Evolutionary conservation across 1,140 invertebrate species (phyloP), one percentile per base, ranked within the genome.

Genomic region (Danaus melanippus): DNA sequence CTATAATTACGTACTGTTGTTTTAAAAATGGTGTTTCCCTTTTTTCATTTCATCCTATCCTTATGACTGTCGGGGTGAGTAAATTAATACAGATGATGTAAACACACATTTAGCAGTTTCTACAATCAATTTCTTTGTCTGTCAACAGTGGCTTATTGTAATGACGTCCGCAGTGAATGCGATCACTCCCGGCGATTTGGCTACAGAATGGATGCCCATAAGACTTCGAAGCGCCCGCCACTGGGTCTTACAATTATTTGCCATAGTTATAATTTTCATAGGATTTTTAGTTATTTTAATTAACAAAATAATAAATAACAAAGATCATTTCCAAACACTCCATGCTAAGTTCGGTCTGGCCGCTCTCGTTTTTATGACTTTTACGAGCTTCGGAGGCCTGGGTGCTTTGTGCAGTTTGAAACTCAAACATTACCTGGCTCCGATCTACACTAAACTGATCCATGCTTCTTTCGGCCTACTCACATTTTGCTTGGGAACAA

Each of bases 141-240:
- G 45, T 47, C 83, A 86, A 53, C 72, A 88, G 87, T 88, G 84
- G 84, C 57, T 86, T 32, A 62, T 88, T 12, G 65, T 87, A 11
- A 87, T 88, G 86, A 74, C 82, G 12, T 72, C 79, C 42, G 87
- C 84, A 40, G 62, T 88, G 9, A 86, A 87, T 71, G 77, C 87
- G 11, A 69, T 88, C n/a, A 77, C 83, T 46, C 84, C 87, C 41
- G 84, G 83, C 10, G 87, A 88, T 52, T 65, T 84, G 9, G 86
- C 86, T 12, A 84, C 86, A 42, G 80, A 86, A 55, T 87, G 84
- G 84, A 86, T 87, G 81, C 87, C 85, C 1, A 82, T 87, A 54
- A 67, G 83, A 17, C 62, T 87, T 7, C 66, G 82, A 17, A 84
- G 80, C 62, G 83, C 84, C 44, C 76, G 86, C 9, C 87, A 88